Evolutionary conservation across 2,888 invertebrate species (phyloP), one percentile per base, ranked within the genome.

Genomic region (Panopea generosa): DNA sequence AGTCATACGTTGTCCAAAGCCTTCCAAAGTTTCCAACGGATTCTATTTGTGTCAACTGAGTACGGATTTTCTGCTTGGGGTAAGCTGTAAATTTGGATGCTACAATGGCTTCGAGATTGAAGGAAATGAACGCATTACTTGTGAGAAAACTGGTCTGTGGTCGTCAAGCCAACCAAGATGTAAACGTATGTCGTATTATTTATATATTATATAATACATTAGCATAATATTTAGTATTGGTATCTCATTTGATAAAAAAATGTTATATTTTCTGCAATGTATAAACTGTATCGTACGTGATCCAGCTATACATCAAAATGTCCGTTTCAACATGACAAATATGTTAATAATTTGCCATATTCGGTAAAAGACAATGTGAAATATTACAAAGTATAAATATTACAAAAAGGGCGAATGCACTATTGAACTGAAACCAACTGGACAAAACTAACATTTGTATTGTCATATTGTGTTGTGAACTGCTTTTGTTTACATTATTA

Each of bases 81-180:
- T 52, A 1, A 20, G 24, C 0, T 77, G 76, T 49, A 27, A 38
- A 20, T 77, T 67, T 55, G 71, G 71, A n/a, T 77, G 76, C 33
- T 77, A 77, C 27, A 63, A 71, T 33, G 76, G 76, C 22, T 77
- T 63, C 49, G 76, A 77, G 0, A 27, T 77, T 24, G 40, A 40
- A 40, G 40, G 40, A 40, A 7, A 7, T 14, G 7, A 7, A 7
- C 14, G 14, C 40, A 27, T 47, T 14, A 29, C 38, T 0, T 65
- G 65, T 29, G 18, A 45, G 47, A 29, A 29, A 18, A 65, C 1
- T 55, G 55, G 47, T 6, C 6, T 9, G 1, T 65, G 65, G 65
- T 55, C 65, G 7, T 11, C 0, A 3, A 1, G 27, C 14, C 45
- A 45, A 27, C 65, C 65, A 1, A 9, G 4, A 2, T 65, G 65